phyloP scores from a whole-genome alignment of 64 coral and sea anemone species.

The Astreopora myriophthalma region DNA sequence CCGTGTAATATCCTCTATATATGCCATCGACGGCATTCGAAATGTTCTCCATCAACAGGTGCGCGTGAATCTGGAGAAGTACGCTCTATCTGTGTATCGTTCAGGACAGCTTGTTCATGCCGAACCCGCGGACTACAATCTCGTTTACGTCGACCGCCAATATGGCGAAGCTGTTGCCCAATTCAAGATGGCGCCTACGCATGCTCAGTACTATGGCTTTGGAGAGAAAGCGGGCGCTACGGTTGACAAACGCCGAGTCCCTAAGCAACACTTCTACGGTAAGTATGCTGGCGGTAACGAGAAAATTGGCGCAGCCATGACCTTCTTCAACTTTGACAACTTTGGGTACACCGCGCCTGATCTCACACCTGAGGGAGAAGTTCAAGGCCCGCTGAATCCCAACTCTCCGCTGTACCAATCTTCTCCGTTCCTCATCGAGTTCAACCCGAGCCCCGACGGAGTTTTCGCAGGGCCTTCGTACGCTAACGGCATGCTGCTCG shows the following conservation, averaged over 20 bases:
- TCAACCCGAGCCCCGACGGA: slow-evolving; percentile 70
- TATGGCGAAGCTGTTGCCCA: slow-evolving; percentile 60
- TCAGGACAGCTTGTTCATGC: slow-evolving; percentile 68
- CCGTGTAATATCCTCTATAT: no score
- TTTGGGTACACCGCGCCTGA: slow-evolving; percentile 87
- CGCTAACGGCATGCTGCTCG: slow-evolving; percentile 81
- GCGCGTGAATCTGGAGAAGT: slow-evolving; percentile 54
- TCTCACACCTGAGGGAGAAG: slow-evolving; percentile 74
- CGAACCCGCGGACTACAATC: slow-evolving; percentile 69
- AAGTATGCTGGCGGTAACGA: slow-evolving; percentile 55
- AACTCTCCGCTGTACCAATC: slow-evolving; percentile 82
- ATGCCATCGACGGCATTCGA: background rate
- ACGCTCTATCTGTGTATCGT: slow-evolving; percentile 72
- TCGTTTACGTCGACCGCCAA: slow-evolving; percentile 40
- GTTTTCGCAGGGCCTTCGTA: slow-evolving; percentile 59
- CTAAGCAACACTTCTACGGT: slow-evolving; percentile 88
- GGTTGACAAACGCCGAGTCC: slow-evolving; percentile 67
- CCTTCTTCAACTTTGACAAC: slow-evolving; percentile 89
- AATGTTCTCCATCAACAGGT: background rate
- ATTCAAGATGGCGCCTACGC: slow-evolving; percentile 71
- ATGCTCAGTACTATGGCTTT: slow-evolving; percentile 82
- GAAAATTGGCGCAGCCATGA: slow-evolving; percentile 80
- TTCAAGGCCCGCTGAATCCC: slow-evolving; percentile 72
- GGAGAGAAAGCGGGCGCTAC: slow-evolving; percentile 79
- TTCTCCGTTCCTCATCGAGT: slow-evolving; percentile 83